Evolutionary conservation across 2,888 invertebrate species (phyloP).

Genomic region (Augiades crinisus): DNA sequence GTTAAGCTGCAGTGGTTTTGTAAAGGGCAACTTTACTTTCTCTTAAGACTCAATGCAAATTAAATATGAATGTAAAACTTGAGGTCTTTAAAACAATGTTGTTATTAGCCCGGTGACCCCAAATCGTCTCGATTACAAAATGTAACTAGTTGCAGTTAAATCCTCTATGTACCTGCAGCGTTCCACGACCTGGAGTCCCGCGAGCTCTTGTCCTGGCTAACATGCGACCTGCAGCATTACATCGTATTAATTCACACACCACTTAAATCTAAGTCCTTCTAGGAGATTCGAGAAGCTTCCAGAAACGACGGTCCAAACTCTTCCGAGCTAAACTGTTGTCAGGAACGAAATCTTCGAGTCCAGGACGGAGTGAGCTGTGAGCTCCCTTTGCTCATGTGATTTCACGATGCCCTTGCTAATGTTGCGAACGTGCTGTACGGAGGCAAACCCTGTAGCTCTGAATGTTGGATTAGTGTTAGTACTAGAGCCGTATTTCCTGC

Average conservation of each 20-base stretch:
- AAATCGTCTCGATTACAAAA: slow-evolving; percentile 39
- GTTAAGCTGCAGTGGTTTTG: too few species aligned
- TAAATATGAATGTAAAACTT: too few species aligned
- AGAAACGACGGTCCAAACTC: neutral
- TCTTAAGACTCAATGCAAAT: too few species aligned
- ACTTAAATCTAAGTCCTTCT: slow-evolving; percentile 13
- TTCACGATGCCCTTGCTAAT: too few species aligned
- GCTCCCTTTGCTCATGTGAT: too few species aligned
- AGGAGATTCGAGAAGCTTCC: too few species aligned
- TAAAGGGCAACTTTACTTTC: too few species aligned
- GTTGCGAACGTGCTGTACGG: neutral
- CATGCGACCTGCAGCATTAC: slow-evolving; percentile 63
- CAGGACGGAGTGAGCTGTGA: neutral
- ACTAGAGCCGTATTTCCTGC: neutral
- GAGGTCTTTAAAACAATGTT: too few species aligned
- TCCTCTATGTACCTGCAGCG: slow-evolving; percentile 62
- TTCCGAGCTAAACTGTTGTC: neutral
- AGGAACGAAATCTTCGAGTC: slow-evolving; percentile 1
- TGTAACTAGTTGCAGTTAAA: slow-evolving; percentile 37
- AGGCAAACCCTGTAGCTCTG: neutral
- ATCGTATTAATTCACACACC: slow-evolving; percentile 33
- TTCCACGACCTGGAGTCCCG: slow-evolving; percentile 68
- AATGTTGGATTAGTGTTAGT: neutral
- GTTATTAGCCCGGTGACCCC: too few species aligned
- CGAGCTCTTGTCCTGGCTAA: slow-evolving; percentile 68